Percentiles rank a stretch among this genome's conserved stretches.
Evolutionary conservation across 2,888 invertebrate species (phyloP).

Genomic region (Metellina segmentata): DNA sequence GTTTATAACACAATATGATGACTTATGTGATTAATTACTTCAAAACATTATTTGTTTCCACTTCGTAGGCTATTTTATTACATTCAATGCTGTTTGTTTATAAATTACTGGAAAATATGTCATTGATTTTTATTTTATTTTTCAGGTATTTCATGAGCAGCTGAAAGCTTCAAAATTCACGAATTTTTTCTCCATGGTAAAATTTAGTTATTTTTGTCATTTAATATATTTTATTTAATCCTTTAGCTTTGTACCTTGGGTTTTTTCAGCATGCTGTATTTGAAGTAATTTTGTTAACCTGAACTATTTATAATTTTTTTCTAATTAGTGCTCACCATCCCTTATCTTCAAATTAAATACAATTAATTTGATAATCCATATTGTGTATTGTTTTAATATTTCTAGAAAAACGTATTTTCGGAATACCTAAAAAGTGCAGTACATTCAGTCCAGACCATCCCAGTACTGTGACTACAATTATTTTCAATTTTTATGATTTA

Average conservation of each 20-base stretch:
- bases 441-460: constrained; percentile 63
- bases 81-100: no score
- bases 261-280: no score
- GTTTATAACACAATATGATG: no score
- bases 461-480: not conserved
- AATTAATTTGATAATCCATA: not conserved
- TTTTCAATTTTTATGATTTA: not conserved
- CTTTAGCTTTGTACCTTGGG: not conserved
- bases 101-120: no score
- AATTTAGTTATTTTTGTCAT: not conserved
- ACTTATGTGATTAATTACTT: no score
- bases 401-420: no score
- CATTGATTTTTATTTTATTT: not conserved
- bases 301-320: no score
- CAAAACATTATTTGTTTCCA: no score
- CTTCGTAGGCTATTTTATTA: no score
- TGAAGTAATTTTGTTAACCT: no score
- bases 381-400: not conserved
- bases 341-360: not conserved
- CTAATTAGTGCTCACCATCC: no score
- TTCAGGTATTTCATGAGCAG: not conserved
- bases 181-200: not conserved
- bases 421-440: not conserved
- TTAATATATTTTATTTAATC: not conserved
- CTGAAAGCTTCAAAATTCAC: not conserved